Conservation (phyloP, 2,113 vertebrate genomes). For the Cryptomyrus ogoouensis region DNA sequence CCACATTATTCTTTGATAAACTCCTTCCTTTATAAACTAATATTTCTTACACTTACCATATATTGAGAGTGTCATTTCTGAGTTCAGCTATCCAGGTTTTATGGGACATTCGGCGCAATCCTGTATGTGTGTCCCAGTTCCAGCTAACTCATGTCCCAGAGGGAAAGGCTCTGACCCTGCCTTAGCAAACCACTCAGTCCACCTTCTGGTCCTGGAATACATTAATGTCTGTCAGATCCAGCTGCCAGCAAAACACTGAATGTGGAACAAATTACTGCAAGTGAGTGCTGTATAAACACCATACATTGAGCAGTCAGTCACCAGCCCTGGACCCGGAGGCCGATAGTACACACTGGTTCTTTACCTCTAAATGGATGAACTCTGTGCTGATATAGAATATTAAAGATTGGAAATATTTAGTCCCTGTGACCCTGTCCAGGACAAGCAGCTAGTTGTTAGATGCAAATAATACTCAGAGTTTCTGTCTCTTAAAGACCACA, state of each 20-base stretch:
- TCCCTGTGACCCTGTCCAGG: not conserved
- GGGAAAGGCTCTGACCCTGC: not conserved
- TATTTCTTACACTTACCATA: not conserved
- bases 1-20: not conserved
- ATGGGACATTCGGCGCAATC: not conserved
- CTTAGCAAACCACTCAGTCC: slow-evolving; percentile 5
- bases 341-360: not conserved
- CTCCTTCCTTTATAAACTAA: not conserved
- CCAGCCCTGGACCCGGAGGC: not conserved
- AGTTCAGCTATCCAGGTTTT: not conserved
- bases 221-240: slow-evolving; percentile 19
- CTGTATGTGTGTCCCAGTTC: not conserved
- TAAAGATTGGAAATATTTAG: not conserved
- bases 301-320: not conserved
- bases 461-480: not conserved
- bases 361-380: not conserved
- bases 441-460: not conserved
- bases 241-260: slow-evolving; percentile 14
- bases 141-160: not conserved
- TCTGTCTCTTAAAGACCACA: not conserved
- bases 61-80: not conserved
- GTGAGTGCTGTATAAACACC: not conserved
- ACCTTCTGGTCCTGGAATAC: slow-evolving; percentile 23
- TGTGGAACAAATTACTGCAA: slow-evolving; percentile 28
- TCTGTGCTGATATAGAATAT: not conserved